These are phyloP conservation scores for Aromia moschata DNA, from an alignment of 2,888 invertebrate species.

Conservation along the genomic window DNA sequence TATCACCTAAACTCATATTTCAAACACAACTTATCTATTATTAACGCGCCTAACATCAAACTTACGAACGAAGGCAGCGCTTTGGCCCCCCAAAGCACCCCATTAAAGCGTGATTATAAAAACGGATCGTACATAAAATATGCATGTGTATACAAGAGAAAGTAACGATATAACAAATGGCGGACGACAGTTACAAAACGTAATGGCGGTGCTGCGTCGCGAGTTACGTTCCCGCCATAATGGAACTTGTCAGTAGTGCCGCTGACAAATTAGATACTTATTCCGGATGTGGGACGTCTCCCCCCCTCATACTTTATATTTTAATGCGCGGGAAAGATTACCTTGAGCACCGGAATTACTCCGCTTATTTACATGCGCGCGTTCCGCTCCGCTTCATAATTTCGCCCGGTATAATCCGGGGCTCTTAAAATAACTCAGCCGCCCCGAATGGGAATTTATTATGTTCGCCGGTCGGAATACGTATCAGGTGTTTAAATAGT, in stretches of 20 bases:
- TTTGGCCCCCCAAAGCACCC: not conserved
- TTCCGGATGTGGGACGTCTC: slow-evolving; percentile 25
- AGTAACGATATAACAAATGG: slow-evolving; percentile 18
- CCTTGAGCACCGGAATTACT: slow-evolving; percentile 28
- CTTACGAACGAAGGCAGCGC: not conserved
- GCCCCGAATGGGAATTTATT: slow-evolving; percentile 22
- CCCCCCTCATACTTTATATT: slow-evolving; percentile 26
- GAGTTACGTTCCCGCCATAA: slow-evolving; percentile 28
- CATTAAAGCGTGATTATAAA: slow-evolving; percentile 9
- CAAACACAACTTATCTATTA: too few relatives aligned
- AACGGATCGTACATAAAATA: slow-evolving; percentile 11
- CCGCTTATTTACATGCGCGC: slow-evolving; percentile 31
- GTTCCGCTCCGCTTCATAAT: slow-evolving; percentile 27
- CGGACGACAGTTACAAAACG: slow-evolving; percentile 18
- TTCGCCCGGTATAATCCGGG: slow-evolving; percentile 27
- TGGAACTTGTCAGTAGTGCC: slow-evolving; percentile 36
- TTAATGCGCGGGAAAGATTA: slow-evolving; percentile 31
- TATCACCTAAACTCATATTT: too few relatives aligned
- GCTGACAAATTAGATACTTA: slow-evolving; percentile 41
- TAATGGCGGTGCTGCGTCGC: slow-evolving; percentile 20
- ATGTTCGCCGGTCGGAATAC: slow-evolving; percentile 24
- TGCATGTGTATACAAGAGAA: slow-evolving; percentile 2
- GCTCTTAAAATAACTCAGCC: slow-evolving; percentile 31
- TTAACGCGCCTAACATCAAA: too few relatives aligned
- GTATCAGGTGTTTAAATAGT: slow-evolving; percentile 30